phyloP scores from a whole-genome alignment of 2,797 vertebrate species.

The Cercopithecus mitis region DNA sequence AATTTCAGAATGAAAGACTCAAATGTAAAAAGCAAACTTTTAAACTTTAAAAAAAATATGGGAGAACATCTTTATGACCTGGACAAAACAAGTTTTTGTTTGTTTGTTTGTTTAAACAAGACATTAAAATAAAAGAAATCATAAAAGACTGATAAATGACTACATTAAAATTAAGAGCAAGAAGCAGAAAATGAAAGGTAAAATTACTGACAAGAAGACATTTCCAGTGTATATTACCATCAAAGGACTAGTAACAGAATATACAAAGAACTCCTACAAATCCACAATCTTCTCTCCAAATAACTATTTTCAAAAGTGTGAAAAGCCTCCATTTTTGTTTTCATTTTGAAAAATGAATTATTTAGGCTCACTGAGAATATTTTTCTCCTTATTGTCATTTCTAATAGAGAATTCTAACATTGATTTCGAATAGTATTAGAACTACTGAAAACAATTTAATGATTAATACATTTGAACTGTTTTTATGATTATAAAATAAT shows the following conservation, averaged over 20 bases:
- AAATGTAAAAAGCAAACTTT: background rate
- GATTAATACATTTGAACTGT: background rate
- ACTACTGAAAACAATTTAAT: background rate
- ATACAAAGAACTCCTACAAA: background rate
- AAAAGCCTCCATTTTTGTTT: background rate
- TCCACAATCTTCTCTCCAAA: background rate
- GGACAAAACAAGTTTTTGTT: background rate
- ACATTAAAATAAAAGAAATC: background rate
- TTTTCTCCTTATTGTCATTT: background rate
- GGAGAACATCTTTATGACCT: background rate
- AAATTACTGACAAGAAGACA: background rate
- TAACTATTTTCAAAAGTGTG: background rate
- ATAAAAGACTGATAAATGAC: background rate
- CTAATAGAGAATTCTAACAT: background rate
- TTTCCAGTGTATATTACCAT: background rate
- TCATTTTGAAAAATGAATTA: background rate
- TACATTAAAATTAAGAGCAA: background rate
- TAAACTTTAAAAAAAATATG: background rate
- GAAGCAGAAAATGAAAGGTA: constrained; percentile 2
- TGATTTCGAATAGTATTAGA: background rate
- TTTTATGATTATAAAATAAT: background rate
- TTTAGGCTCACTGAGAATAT: background rate
- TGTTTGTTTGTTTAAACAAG: background rate
- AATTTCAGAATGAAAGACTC: background rate
- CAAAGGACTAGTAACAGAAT: background rate